These are phyloP conservation scores for Ommatoiulus sabulosus DNA, from an alignment of 2,888 invertebrate species.

Conservation along the genomic window DNA sequence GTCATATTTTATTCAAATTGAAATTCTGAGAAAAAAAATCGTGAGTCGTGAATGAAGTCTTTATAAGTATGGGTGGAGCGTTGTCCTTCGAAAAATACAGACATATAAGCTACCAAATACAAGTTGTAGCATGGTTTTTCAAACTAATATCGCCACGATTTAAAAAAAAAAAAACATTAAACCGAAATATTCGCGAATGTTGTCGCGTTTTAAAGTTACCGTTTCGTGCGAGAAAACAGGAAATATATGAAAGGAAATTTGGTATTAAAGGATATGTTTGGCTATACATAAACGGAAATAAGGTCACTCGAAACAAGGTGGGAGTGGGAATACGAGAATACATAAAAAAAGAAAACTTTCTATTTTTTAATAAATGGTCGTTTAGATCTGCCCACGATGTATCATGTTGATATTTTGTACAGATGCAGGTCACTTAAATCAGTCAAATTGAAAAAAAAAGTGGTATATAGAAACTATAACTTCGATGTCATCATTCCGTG, in stretches of 20 bases:
- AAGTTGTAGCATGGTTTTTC: neutral
- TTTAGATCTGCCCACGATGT: neutral
- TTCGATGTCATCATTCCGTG: neutral
- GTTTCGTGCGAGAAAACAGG: neutral
- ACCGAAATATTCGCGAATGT: neutral
- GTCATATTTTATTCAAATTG: neutral
- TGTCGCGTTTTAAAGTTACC: neutral
- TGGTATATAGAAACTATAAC: neutral
- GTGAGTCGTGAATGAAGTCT: conserved; percentile 38
- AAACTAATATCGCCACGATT: too few species aligned
- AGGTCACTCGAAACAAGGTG: neutral
- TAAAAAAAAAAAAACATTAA: neutral
- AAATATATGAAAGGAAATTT: conserved; percentile 14
- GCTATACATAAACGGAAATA: neutral
- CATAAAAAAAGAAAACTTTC: neutral
- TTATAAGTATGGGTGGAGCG: neutral
- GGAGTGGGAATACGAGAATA: neutral
- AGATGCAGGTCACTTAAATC: neutral
- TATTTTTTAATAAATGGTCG: neutral
- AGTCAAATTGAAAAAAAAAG: neutral
- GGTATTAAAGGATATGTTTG: conserved; percentile 5
- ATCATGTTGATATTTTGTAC: neutral
- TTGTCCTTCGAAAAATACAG: neutral
- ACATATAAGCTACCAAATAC: neutral
- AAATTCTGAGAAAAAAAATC: conserved; percentile 35